Percentiles rank a stretch among this genome's conserved stretches.
These are phyloP conservation scores for Brachypodius melanocephalos DNA, from an alignment of 2,113 vertebrate genomes.

Conservation along the genomic window DNA sequence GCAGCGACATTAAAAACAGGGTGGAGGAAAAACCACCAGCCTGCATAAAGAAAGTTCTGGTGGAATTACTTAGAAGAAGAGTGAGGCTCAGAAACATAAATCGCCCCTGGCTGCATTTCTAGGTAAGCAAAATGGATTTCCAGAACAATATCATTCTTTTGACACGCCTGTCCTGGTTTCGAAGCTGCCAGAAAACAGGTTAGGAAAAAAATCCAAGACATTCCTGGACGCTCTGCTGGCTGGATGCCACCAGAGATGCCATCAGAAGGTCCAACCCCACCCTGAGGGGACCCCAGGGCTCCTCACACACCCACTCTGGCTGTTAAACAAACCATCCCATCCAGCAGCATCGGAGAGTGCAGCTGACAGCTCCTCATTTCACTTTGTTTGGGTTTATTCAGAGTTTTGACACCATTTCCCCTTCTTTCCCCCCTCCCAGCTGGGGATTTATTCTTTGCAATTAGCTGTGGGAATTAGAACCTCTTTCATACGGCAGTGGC, in stretches of 20 bases:
- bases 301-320: accelerated
- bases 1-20: background rate
- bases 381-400: background rate
- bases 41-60: background rate
- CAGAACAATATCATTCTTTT: background rate
- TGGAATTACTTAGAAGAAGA: background rate
- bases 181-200: background rate
- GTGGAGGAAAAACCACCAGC: accelerated
- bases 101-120: background rate
- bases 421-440: background rate
- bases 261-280: background rate
- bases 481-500: background rate
- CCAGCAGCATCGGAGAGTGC: background rate
- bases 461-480: background rate
- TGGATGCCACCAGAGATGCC: background rate
- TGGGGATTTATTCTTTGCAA: background rate
- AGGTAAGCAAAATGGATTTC: constrained; percentile 22
- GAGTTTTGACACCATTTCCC: background rate
- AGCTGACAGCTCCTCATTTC: background rate
- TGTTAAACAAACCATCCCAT: background rate
- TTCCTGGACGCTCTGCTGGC: background rate
- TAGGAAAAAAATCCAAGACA: background rate
- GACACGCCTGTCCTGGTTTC: background rate
- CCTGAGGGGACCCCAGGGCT: background rate
- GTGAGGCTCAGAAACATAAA: background rate